These are phyloP conservation scores for Pedetes capensis DNA, from an alignment of 2,113 vertebrate species.

Conservation along the genomic window DNA sequence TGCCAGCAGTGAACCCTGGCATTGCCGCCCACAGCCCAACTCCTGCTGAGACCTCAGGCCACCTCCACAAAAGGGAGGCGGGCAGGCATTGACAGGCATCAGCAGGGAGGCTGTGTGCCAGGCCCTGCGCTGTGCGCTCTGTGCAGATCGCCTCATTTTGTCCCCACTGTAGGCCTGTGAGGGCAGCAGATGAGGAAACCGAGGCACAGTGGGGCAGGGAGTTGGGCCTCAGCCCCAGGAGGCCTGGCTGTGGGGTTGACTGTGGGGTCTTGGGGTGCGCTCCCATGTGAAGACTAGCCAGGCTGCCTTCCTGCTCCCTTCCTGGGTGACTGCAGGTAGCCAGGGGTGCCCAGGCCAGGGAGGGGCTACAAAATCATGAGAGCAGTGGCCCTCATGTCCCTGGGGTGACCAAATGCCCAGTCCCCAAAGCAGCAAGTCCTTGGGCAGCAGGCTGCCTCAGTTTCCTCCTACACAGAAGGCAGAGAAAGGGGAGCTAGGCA, in stretches of 20 bases:
- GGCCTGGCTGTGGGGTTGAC: not conserved
- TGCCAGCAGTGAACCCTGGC: not conserved
- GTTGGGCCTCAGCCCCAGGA: no score
- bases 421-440: not conserved
- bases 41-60: not conserved
- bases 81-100: not conserved
- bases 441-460: no score
- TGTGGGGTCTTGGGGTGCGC: not conserved
- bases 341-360: not conserved
- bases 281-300: not conserved
- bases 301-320: not conserved
- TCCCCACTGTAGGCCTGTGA: accelerated
- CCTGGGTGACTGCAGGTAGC: not conserved
- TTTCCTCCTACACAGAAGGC: not conserved
- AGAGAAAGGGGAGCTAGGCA: no score
- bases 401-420: not conserved
- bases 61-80: not conserved
- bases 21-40: not conserved
- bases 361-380: not conserved
- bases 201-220: not conserved
- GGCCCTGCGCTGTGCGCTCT: not conserved
- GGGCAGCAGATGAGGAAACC: not conserved
- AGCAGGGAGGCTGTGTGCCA: accelerated
- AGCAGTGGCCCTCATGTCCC: not conserved
- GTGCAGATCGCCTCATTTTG: not conserved